These are phyloP conservation scores for Apodemus agrarius DNA, from an alignment of 2,797 vertebrate genomes.

Conservation along the genomic window DNA sequence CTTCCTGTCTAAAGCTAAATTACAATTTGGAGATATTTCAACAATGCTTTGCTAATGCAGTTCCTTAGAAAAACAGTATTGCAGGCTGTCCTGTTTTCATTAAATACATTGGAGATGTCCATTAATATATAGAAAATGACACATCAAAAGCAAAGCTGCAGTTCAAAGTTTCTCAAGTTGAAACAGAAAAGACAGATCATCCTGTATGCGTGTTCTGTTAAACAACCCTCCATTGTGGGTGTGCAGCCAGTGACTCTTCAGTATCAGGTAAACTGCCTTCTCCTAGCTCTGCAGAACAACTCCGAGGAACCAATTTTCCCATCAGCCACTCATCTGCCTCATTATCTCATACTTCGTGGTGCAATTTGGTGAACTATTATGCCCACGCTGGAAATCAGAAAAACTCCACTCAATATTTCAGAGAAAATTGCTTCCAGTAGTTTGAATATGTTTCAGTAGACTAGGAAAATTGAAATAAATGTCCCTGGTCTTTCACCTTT, in stretches of 20 bases:
- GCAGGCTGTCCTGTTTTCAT: neutral
- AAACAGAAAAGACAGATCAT: neutral
- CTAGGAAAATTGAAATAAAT: neutral
- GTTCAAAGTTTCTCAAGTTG: neutral
- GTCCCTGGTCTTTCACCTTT: neutral
- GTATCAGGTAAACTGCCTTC: neutral
- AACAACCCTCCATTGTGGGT: neutral
- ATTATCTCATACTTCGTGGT: neutral
- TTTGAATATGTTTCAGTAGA: neutral
- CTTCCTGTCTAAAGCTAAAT: neutral
- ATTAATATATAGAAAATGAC: neutral
- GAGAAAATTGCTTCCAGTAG: constrained; percentile 41
- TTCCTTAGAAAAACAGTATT: neutral
- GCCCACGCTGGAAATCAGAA: neutral
- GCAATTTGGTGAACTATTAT: neutral
- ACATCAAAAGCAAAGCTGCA: neutral
- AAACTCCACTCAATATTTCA: neutral
- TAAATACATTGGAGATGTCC: neutral
- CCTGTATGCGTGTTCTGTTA: neutral
- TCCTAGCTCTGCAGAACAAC: neutral
- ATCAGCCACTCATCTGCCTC: neutral
- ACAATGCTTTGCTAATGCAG: neutral
- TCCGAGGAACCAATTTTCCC: neutral
- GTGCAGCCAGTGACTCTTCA: neutral
- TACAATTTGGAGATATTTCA: neutral